Evolutionary conservation across 2,888 invertebrate genomes (phyloP), one percentile per base, ranked within the genome.

Genomic region (Ecliptopera silaceata): DNA sequence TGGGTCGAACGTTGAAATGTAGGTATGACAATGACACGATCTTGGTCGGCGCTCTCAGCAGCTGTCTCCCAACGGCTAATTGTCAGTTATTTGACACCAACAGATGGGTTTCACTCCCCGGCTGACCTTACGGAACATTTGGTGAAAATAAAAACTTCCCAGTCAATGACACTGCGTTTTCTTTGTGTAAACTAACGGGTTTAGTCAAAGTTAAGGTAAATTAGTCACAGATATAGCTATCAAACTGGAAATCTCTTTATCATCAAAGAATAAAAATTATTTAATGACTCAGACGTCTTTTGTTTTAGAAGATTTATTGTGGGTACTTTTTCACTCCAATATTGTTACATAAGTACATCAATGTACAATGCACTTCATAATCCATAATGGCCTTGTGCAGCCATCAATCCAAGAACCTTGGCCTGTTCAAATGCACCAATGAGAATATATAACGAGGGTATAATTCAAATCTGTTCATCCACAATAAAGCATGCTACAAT

Each of bases 21-120:
- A 43, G 46, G 49, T 43, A 47, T 43, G 48, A 56, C 60, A 61
- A 52, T 57, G 51, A 42, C 55, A 13, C 34, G 53, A n/a, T 52
- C 74, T 76, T 75, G 71, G 70, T 71, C 65, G 57, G 43, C 44
- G 58, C 57, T 66, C 65, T 66, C 74, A 71, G 72, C 86, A 84
- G 84, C 76, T 87, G 86, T 78, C 76, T 69, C 70, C 73, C 70
- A 64, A 22, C 71, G 54, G 78, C 81, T 86, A 86, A 87, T 87
- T 86, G 83, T 80, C 72, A 68, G 80, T 78, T 78, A 80, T 74
- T 70, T 64, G 75, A 83, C 71, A 83, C 77, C 71, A 74, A 73
- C 83, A 79, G 71, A 76, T 77, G 79, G 66, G 66, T 75, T 71
- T 73, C 75, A 72, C 64, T 61, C 52, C 46, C 63, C 64, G 50